Evolutionary conservation across 2,797 vertebrate genomes (phyloP).

Genomic region (Cetoscarus ocellatus): DNA sequence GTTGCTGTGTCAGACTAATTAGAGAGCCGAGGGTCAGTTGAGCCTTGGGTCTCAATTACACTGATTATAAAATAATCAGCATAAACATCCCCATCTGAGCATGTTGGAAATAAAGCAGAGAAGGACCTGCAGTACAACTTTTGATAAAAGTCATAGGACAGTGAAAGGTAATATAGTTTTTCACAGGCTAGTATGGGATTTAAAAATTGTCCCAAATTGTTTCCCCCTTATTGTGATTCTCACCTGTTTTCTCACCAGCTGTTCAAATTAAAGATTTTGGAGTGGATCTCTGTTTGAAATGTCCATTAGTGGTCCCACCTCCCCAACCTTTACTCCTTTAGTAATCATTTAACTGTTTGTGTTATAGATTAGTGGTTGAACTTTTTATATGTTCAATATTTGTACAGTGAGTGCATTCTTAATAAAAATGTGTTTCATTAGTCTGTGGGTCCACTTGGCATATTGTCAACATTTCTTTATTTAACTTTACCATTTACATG

Average conservation of each 20-base stretch:
- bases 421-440: conserved; percentile 77
- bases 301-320: conserved; percentile 22
- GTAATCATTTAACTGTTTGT: conserved; percentile 60
- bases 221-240: conserved; percentile 8
- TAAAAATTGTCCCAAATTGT: conserved; percentile 3
- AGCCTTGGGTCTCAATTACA: conserved; percentile 3
- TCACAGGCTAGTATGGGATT: background rate
- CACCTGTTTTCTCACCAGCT: conserved; percentile 35
- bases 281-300: conserved; percentile 16
- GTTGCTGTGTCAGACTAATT: too few relatives aligned
- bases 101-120: background rate
- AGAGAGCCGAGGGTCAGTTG: too few relatives aligned
- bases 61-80: background rate
- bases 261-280: conserved; percentile 15
- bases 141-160: background rate
- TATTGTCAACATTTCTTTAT: conserved; percentile 1
- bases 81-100: background rate
- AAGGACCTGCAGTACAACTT: background rate
- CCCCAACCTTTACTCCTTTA: conserved; percentile 1
- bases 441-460: conserved; percentile 10
- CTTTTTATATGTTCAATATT: conserved; percentile 71
- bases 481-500: background rate
- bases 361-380: conserved; percentile 53
- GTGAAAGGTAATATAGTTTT: conserved; percentile 1
- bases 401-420: conserved; percentile 78